Percentiles rank a stretch among this genome's conserved stretches.
These are phyloP conservation scores for Pissodes strobi DNA, from an alignment of 1,140 invertebrate species.

Conservation along the genomic window DNA sequence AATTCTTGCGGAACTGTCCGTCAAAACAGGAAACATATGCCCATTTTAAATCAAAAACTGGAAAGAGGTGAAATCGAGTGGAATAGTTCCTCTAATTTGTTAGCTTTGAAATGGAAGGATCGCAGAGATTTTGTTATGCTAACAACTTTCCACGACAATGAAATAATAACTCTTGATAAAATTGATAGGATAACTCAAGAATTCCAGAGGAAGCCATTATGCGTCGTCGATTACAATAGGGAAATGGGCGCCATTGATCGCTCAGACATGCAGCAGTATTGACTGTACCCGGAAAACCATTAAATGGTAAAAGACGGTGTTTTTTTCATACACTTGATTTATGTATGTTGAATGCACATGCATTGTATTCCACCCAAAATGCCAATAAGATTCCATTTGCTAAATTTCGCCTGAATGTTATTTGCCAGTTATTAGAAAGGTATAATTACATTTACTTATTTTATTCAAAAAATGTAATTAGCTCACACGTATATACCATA, in stretches of 20 bases:
- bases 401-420: too few species aligned
- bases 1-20: too few species aligned
- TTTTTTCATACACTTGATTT: conserved; percentile 48
- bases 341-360: conserved; percentile 43
- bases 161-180: conserved; percentile 35
- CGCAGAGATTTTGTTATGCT: conserved; percentile 48
- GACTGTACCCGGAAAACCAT: conserved; percentile 42
- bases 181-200: conserved; percentile 34
- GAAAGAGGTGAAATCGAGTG: conserved; percentile 40
- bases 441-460: too few species aligned
- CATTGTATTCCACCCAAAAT: not conserved
- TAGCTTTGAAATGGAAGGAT: conserved; percentile 49
- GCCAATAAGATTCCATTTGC: too few species aligned
- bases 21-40: conserved; percentile 47
- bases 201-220: conserved; percentile 41
- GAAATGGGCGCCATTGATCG: conserved; percentile 52
- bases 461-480: too few species aligned
- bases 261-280: conserved; percentile 50
- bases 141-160: conserved; percentile 41
- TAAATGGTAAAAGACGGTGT: conserved; percentile 51
- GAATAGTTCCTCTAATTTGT: conserved; percentile 36
- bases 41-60: conserved; percentile 40
- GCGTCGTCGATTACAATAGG: conserved; percentile 46
- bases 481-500: too few species aligned
- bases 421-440: too few species aligned